Conservation (phyloP, 2,113 vertebrate species). For the Ranitomeya variabilis region DNA sequence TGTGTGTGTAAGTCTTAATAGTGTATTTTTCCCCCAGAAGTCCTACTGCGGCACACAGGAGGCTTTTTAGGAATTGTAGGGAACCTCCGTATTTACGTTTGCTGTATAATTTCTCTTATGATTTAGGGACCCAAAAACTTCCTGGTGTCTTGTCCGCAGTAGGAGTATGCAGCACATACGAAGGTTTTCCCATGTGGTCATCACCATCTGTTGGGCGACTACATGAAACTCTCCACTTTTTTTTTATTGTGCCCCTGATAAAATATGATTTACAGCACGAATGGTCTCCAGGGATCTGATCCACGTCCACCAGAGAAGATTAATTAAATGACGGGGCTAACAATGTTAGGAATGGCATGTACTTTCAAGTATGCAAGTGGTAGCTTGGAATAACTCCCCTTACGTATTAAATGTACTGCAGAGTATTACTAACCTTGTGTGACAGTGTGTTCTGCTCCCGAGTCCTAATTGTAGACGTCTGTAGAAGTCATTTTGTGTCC, state of each 20-base stretch:
- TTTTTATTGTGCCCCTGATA: neutral
- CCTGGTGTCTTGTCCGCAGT: neutral
- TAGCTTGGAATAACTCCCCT: neutral
- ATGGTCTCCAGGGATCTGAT: slow-evolving; percentile 55
- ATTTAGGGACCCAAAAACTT: neutral
- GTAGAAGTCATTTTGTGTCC: neutral
- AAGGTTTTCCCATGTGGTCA: neutral
- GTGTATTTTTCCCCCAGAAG: too few relatives aligned
- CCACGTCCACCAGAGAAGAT: slow-evolving; percentile 57
- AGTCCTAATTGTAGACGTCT: neutral
- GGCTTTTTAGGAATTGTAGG: neutral
- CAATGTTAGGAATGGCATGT: slow-evolving; percentile 62
- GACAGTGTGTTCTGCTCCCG: neutral
- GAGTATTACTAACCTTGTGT: neutral
- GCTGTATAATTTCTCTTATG: neutral
- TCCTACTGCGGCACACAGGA: too few relatives aligned
- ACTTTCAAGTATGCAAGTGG: slow-evolving; percentile 21
- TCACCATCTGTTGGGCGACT: neutral
- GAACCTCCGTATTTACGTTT: neutral
- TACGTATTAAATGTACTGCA: neutral
- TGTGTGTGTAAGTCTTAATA: too few relatives aligned
- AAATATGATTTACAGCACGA: neutral
- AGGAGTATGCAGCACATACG: neutral
- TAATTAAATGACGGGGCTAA: slow-evolving; percentile 57
- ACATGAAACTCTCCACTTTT: neutral